These are phyloP conservation scores for Panorpa germanica DNA, from an alignment of 2,888 invertebrate genomes.

Conservation along the genomic window DNA sequence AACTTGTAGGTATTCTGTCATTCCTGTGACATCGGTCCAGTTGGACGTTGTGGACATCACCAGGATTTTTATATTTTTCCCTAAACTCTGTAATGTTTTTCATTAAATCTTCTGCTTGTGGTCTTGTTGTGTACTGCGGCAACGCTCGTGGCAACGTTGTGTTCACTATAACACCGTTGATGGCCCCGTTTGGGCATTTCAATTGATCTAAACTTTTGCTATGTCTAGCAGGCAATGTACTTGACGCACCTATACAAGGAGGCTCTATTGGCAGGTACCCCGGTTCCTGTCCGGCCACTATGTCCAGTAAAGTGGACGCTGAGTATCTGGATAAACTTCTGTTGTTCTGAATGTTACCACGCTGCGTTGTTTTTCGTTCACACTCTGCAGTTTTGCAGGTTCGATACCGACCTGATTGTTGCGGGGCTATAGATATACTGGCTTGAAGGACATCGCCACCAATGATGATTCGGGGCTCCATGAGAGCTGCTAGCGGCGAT, in stretches of 20 bases:
- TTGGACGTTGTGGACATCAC: too few species aligned
- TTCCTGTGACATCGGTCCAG: constrained; percentile 4
- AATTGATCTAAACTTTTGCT: constrained; percentile 70
- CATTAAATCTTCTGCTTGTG: constrained; percentile 33
- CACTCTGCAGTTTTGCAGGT: too few species aligned
- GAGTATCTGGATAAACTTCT: constrained; percentile 34
- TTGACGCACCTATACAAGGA: constrained; percentile 20
- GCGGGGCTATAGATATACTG: constrained; percentile 41
- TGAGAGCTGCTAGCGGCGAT: constrained; percentile 21
- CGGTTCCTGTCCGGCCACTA: constrained; percentile 15
- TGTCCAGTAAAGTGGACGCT: constrained; percentile 34
- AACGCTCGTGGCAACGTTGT: constrained; percentile 8
- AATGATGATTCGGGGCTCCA: constrained; percentile 34
- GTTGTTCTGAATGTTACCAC: constrained; percentile 13
- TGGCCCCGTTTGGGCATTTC: constrained; percentile 14
- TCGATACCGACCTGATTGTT: constrained; percentile 16
- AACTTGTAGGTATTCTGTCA: constrained; percentile 6
- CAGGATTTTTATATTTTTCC: constrained; percentile 39
- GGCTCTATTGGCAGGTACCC: constrained; percentile 13
- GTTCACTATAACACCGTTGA: constrained; percentile 7
- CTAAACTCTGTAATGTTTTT: constrained; percentile 40
- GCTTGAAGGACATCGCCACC: constrained; percentile 41
- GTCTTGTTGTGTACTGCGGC: constrained; percentile 18
- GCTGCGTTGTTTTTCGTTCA: too few species aligned
- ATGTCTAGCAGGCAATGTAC: constrained; percentile 47